Percentiles rank a stretch among this genome's conserved stretches.
phyloP scores from a whole-genome alignment of 1,140 invertebrate genomes.

The Lutraria rhynchaena region DNA sequence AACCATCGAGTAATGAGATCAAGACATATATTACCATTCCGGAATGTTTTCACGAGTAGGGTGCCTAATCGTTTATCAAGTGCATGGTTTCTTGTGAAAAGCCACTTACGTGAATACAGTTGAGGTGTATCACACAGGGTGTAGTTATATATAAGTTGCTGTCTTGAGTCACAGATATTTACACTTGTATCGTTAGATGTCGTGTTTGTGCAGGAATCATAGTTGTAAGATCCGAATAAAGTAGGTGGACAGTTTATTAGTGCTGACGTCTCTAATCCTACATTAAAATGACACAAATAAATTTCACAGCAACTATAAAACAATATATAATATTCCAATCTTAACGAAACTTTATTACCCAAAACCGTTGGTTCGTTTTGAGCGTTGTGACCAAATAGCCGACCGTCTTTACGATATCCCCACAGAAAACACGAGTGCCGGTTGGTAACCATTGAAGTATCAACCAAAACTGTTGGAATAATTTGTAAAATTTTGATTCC shows the following conservation, averaged over 20 bases:
- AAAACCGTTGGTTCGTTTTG: not conserved
- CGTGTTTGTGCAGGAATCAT: constrained; percentile 28
- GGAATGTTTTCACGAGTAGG: too few relatives aligned
- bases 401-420: not conserved
- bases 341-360: not conserved
- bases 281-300: not conserved
- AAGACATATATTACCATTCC: too few relatives aligned
- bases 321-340: not conserved
- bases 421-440: not conserved
- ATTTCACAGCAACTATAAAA: not conserved
- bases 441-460: not conserved
- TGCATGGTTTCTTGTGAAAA: too few relatives aligned
- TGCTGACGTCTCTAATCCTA: constrained; percentile 20
- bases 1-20: too few relatives aligned
- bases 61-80: too few relatives aligned
- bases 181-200: constrained; percentile 27
- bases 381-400: not conserved
- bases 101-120: constrained; percentile 38
- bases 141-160: constrained; percentile 37
- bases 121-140: constrained; percentile 25
- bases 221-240: constrained; percentile 40
- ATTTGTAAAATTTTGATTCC: too few relatives aligned
- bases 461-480: too few relatives aligned
- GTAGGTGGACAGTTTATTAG: constrained; percentile 6
- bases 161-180: constrained; percentile 22